Evolutionary conservation across 2,797 vertebrate genomes (phyloP), one percentile per base, ranked within the genome.

Genomic region (Anisognathus igniventris): DNA sequence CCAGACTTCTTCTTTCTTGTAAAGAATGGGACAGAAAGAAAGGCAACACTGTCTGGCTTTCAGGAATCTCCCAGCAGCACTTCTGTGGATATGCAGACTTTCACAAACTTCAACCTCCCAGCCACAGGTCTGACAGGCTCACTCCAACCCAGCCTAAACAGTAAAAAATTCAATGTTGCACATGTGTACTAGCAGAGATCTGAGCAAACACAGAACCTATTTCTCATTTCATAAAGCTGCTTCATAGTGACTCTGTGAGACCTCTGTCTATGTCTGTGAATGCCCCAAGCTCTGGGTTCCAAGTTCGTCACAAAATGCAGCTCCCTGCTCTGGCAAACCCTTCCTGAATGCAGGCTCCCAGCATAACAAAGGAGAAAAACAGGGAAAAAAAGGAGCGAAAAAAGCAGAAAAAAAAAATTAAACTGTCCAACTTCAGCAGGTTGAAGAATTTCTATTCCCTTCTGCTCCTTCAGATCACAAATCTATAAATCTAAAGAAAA

Each of bases 1-100:
- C 42, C 71, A 94, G 87, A 93, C 90, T 95, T 92, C 93, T 94
- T 75, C 70, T 91, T 95, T 93, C 88, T 91, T 45, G 28, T 45
- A 44, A 81, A 54, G 56, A 54, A 74, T 53, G 33, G 4, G 68
- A 62, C 72, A 91, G 67, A 83, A 88, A 77, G 48, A 74, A 93
- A 95, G 28, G 23, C 8, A 0, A 85, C 65, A 30, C 33, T 73
- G 51, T 47, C 86, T 88, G 70, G 45, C 42, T 77, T 61, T 54
- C 51, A n/a, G 6, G 50, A 27, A 42, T 82, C 40, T 89, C 25
- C 22, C 23, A 70, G 61, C 5, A 6, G 22, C 15, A 31, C 8
- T 39, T 27, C 40, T 67, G 64, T 51, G 27, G 33, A 87, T 90
- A 82, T 0, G 1, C 21, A 2, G 0, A 40, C 47, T 90, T 72